A percentile compares a stretch with the other conserved stretches of the same genome.
Conservation (phyloP, 1,140 invertebrate genomes). For the Lasaia peninsularis region DNA sequence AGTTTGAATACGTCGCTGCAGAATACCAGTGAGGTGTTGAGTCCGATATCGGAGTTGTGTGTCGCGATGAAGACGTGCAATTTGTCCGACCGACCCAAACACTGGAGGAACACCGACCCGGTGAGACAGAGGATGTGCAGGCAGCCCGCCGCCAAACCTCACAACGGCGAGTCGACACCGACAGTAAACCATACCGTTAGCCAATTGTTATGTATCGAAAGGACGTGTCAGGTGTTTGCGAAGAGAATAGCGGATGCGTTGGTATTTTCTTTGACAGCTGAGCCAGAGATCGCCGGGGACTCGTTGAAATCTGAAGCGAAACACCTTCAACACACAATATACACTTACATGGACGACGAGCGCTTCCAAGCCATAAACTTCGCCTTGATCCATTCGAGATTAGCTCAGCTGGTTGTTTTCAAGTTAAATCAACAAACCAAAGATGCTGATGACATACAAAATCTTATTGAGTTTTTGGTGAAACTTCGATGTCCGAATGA, state of each 20-base stretch:
- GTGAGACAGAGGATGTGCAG: conserved; percentile 56
- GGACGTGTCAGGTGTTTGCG: conserved; percentile 82
- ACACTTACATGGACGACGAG: conserved; percentile 81
- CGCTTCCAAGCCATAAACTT: conserved; percentile 80
- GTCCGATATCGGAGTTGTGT: conserved; percentile 79
- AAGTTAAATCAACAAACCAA: conserved; percentile 57
- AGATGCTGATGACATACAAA: conserved; percentile 56
- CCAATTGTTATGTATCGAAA: conserved; percentile 80
- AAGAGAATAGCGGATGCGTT: conserved; percentile 79
- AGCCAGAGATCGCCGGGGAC: conserved; percentile 62
- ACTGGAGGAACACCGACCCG: conserved; percentile 54
- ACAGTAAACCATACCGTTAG: conserved; percentile 63
- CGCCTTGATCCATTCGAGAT: conserved; percentile 79
- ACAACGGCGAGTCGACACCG: conserved; percentile 47
- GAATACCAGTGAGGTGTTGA: conserved; percentile 50
- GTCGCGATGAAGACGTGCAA: conserved; percentile 75
- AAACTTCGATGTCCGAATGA: conserved; percentile 66
- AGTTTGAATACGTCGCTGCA: conserved; percentile 44
- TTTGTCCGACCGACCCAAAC: conserved; percentile 51
- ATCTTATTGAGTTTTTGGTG: conserved; percentile 50
- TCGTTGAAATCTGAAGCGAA: conserved; percentile 80
- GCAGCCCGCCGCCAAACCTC: conserved; percentile 42
- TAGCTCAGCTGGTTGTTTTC: conserved; percentile 79
- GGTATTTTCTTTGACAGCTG: conserved; percentile 56
- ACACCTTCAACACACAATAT: conserved; percentile 81